Conservation (phyloP, 2,888 invertebrate genomes). For the Ichneumoninae sp. region DNA sequence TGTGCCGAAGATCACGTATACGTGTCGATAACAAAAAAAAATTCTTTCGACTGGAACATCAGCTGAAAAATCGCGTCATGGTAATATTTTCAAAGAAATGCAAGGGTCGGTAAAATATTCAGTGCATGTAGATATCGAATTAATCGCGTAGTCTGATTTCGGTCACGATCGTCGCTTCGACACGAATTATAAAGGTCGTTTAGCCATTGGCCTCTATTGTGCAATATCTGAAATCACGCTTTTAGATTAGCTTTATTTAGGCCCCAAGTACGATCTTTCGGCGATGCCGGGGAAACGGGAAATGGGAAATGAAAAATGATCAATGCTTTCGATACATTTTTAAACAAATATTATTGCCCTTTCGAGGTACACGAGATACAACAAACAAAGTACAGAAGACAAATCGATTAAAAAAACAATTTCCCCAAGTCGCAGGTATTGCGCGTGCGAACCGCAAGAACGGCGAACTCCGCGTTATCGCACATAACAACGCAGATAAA, state of each 20-base stretch:
- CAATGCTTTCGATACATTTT: neutral
- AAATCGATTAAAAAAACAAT: neutral
- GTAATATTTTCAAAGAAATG: neutral
- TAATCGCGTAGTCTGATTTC: conserved; percentile 7
- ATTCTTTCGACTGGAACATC: neutral
- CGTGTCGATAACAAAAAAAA: neutral
- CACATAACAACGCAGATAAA: conserved; percentile 7
- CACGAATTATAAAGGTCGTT: conserved; percentile 29
- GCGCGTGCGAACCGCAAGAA: neutral
- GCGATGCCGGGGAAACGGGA: neutral
- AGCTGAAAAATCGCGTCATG: neutral
- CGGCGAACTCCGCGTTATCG: neutral
- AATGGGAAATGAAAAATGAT: neutral
- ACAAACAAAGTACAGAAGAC: neutral
- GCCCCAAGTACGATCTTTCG: neutral
- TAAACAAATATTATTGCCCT: conserved; percentile 36
- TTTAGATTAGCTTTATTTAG: neutral
- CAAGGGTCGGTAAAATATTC: neutral
- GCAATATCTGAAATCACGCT: neutral
- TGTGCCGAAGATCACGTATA: neutral
- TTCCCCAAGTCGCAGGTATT: neutral
- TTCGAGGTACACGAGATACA: neutral
- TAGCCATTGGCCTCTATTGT: conserved; percentile 7
- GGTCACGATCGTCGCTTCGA: neutral
- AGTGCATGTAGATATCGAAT: neutral